phyloP scores from a whole-genome alignment of 2,113 vertebrate genomes.

The Meriones unguiculatus region DNA sequence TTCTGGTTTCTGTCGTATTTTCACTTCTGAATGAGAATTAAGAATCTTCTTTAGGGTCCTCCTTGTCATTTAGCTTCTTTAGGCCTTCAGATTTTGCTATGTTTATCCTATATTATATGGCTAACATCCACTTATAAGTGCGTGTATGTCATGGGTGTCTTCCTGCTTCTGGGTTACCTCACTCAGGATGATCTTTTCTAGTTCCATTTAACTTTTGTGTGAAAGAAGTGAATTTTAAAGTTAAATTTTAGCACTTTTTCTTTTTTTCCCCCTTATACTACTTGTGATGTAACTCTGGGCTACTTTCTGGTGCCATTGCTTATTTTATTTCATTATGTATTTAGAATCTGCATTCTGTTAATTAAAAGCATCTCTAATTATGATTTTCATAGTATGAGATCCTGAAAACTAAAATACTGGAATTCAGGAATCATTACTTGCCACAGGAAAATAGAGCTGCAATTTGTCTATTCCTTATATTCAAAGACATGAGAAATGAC shows the following conservation, averaged over 20 bases:
- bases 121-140: no score
- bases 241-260: background rate
- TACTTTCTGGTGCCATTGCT: background rate
- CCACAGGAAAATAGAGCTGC: conserved; percentile 34
- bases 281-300: background rate
- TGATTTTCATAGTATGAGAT: background rate
- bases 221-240: background rate
- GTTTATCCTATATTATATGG: no score
- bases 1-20: no score
- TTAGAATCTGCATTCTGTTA: background rate
- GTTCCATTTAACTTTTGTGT: background rate
- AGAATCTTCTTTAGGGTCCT: no score
- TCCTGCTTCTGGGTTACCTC: no score
- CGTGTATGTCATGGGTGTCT: no score
- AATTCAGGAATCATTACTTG: conserved; percentile 22
- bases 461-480: conserved; percentile 16
- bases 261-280: background rate
- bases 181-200: no score
- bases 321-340: background rate
- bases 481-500: background rate
- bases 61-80: no score
- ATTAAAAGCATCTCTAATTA: background rate
- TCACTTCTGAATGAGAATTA: no score
- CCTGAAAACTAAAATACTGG: conserved; percentile 35
- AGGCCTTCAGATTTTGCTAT: no score